phyloP scores from a whole-genome alignment of 2,797 vertebrate genomes.

The Ctenopoma multispine region DNA sequence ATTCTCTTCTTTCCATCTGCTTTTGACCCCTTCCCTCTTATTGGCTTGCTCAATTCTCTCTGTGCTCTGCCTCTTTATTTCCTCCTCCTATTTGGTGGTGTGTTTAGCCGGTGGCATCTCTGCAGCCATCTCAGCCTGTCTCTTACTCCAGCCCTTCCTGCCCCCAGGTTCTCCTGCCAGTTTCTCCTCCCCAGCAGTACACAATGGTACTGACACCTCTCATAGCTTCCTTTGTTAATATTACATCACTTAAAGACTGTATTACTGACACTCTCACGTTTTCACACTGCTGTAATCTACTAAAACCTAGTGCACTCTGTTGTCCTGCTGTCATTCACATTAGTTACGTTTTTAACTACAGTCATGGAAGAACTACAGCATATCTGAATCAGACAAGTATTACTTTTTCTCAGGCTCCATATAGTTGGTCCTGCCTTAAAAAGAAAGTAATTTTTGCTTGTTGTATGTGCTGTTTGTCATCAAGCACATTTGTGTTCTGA shows the following conservation, averaged over 20 bases:
- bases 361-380: neutral
- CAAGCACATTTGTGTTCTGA: neutral
- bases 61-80: constrained; percentile 46
- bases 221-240: constrained; percentile 49
- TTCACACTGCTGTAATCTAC: constrained; percentile 22
- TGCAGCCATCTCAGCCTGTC: constrained; percentile 96
- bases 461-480: neutral
- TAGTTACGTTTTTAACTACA: constrained; percentile 20
- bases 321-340: constrained; percentile 25
- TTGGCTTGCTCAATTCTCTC: constrained; percentile 44
- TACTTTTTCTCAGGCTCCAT: neutral
- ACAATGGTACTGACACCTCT: constrained; percentile 92
- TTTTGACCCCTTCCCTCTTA: constrained; percentile 47
- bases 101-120: constrained; percentile 91
- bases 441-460: neutral
- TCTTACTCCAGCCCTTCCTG: constrained; percentile 96
- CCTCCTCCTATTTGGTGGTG: constrained; percentile 46
- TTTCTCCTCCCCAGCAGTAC: constrained; percentile 99
- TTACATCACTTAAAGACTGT: constrained; percentile 27
- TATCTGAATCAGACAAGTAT: neutral
- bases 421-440: no score
- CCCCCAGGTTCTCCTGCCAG: constrained; percentile 99
- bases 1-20: constrained; percentile 44
- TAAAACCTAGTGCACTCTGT: constrained; percentile 9
- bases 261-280: constrained; percentile 38